A percentile compares a stretch with the other conserved stretches of the same genome.
Conservation (phyloP, 2,888 invertebrate genomes). For the Ichneumoninae sp. region DNA sequence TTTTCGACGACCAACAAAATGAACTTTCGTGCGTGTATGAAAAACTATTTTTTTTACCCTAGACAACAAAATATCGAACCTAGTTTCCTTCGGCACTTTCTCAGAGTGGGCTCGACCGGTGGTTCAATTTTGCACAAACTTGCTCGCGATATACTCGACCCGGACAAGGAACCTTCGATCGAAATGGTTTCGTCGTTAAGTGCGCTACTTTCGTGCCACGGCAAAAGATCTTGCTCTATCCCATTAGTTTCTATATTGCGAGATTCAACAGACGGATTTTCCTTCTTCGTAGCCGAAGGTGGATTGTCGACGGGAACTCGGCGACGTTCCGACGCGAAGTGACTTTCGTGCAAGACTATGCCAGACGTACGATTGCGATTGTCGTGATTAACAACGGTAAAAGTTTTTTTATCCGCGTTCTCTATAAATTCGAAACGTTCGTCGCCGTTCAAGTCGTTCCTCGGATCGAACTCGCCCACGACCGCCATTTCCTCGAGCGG, state of each 20-base stretch:
- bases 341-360: slow-evolving; percentile 49
- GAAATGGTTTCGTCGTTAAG: slow-evolving; percentile 61
- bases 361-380: not conserved
- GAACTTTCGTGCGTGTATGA: not conserved
- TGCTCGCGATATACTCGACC: slow-evolving; percentile 61
- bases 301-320: not conserved
- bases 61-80: slow-evolving; percentile 65
- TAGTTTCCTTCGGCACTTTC: slow-evolving; percentile 56
- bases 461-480: slow-evolving; percentile 14
- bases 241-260: not conserved
- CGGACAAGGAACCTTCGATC: slow-evolving; percentile 66
- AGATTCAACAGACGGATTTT: slow-evolving; percentile 9
- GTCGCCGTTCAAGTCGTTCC: slow-evolving; percentile 42
- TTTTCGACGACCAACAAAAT: not conserved
- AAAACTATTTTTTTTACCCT: slow-evolving; percentile 36
- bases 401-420: slow-evolving; percentile 18
- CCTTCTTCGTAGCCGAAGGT: not conserved
- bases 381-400: slow-evolving; percentile 41
- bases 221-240: slow-evolving; percentile 46
- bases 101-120: slow-evolving; percentile 46
- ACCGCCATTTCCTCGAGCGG: slow-evolving; percentile 61
- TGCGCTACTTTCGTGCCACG: slow-evolving; percentile 65
- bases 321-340: slow-evolving; percentile 21
- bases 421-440: slow-evolving; percentile 31
- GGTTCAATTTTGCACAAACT: slow-evolving; percentile 51